Base-by-base conservation (phyloP, 1,140 invertebrate species). In the Calephelis nemesis region DNA sequence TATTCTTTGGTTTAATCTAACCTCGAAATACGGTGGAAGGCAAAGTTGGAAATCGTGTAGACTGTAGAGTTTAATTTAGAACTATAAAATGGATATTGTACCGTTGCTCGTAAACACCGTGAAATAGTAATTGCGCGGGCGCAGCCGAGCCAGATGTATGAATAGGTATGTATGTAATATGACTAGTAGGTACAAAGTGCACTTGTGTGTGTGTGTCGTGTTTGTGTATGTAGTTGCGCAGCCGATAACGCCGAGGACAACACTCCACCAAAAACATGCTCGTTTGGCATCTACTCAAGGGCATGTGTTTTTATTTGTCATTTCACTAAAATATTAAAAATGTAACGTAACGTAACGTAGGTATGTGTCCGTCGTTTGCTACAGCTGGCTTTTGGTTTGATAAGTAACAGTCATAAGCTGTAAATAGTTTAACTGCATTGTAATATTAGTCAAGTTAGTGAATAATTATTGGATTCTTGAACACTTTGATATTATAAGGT, bases 161-260 rank as follows among this genome's bases (percentile, higher is more conserved):
- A 54, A 13, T 19, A 30, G 50, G 50, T 19, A 54, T 54, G 50
- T 15, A 15, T 4, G 0, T 13, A 15, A 3, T 5, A 8, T 10
- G 50, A 13, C 30, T 63, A n/a, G 42, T 19, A 47, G 11, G 12
- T 47, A 40, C 42, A 52, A 5, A 10, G 52, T 62, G 30, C 30
- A 30, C 30, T 40, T 39, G 65, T 62, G 60, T 62, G 60, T 42
- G 45, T 42, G 45, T 7, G 15, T 45, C 48, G 49, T 39, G 52
- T 39, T 12, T 50, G 63, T 62, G 63, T 47, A n/a, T n/a, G 69
- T 65, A 72, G 66, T 72, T 72, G 63, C 63, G 63, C 49, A 30
- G 15, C 67, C 71, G 71, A 72, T 72, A 72, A 72, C 67, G 67
- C 19, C 45, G 63, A 47, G 63, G 63, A 64, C 63, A 64, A 50